Evolutionary conservation across 1,140 invertebrate genomes (phyloP), one percentile per base, ranked within the genome.

Genomic region (Yoshiicerus persimilis): DNA sequence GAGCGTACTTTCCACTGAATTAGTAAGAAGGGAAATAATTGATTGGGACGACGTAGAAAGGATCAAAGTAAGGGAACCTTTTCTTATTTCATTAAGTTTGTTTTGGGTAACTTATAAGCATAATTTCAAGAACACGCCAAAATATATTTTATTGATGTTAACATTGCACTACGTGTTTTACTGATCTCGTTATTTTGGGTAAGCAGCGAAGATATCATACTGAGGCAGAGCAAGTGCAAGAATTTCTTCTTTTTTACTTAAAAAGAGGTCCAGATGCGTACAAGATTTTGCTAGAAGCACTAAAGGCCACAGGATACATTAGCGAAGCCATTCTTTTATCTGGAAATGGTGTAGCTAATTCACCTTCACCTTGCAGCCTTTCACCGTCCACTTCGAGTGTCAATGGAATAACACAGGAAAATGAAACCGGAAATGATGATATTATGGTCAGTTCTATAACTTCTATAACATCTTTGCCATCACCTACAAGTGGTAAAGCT

Each of bases 191-290:
- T n/a, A n/a, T n/a, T n/a, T n/a, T n/a, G n/a, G n/a, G n/a, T n/a
- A n/a, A 86, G 4, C 38, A 90, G 89, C 27, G 6, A 13, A 83
- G 56, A 32, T 87, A 75, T 80, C 11, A 10, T 2, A 62, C 62
- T 16, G 32, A 25, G 16, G 16, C 32, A 36, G 88, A 90, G n/a
- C 84, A 89, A 70, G 87, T 38, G 3, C 83, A 84, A 62, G 89
- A 90, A 85, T 90, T 90, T 86, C 88, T 90, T 41, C 47, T 90
- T 23, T 83, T 23, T 9, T 89, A 88, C 36, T 84, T 66, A 0
- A 89, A 34, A 25, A 3, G 89, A 9, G 89, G 89, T 13, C 89
- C 89, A 36, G 64, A 80, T 20, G 89, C 89, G 13, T 90, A 88
- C 85, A 27, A 27, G 6, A 87, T 88, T 85, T 25, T 90, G 13